Evolutionary conservation across 2,797 vertebrate species (phyloP).

Genomic region (Muraenolepis orangiensis): DNA sequence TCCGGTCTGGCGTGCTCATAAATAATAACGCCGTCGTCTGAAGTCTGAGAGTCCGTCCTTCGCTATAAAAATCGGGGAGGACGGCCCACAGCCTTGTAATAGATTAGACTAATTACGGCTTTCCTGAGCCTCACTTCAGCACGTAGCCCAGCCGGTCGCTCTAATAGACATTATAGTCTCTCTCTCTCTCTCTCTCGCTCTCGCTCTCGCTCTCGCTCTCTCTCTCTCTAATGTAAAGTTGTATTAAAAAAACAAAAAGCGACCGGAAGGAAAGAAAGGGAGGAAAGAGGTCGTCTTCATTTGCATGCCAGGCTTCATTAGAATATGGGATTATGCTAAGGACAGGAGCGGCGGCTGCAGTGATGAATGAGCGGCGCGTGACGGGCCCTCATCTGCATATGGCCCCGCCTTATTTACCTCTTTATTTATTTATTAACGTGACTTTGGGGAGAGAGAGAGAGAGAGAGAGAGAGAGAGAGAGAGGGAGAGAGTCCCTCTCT

Average conservation of each 20-base stretch:
- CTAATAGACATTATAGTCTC: slow-evolving; percentile 66
- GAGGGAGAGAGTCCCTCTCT: no score
- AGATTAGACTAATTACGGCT: slow-evolving; percentile 94
- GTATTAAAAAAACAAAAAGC: slow-evolving; percentile 71
- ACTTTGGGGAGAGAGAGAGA: slow-evolving; percentile 58
- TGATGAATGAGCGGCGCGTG: slow-evolving; percentile 92
- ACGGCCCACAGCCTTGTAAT: slow-evolving; percentile 86
- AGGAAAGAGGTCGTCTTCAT: slow-evolving; percentile 94
- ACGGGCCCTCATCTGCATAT: slow-evolving; percentile 93
- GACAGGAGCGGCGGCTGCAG: slow-evolving; percentile 84
- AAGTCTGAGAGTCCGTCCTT: slow-evolving; percentile 83
- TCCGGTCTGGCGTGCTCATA: slow-evolving; percentile 48
- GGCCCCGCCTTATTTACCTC: slow-evolving; percentile 72
- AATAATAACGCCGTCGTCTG: slow-evolving; percentile 72
- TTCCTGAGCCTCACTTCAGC: slow-evolving; percentile 90
- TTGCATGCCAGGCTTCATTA: slow-evolving; percentile 99
- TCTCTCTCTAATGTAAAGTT: slow-evolving; percentile 90
- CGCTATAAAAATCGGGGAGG: slow-evolving; percentile 88
- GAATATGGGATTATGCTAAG: slow-evolving; percentile 99
- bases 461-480: no score
- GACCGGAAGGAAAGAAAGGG: slow-evolving; percentile 65
- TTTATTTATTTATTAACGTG: slow-evolving; percentile 69
- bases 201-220: no score
- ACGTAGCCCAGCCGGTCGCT: slow-evolving; percentile 70
- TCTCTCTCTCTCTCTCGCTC: no score